These are phyloP conservation scores for Xestia rhomboidea DNA, from an alignment of 2,888 invertebrate species.

Conservation along the genomic window DNA sequence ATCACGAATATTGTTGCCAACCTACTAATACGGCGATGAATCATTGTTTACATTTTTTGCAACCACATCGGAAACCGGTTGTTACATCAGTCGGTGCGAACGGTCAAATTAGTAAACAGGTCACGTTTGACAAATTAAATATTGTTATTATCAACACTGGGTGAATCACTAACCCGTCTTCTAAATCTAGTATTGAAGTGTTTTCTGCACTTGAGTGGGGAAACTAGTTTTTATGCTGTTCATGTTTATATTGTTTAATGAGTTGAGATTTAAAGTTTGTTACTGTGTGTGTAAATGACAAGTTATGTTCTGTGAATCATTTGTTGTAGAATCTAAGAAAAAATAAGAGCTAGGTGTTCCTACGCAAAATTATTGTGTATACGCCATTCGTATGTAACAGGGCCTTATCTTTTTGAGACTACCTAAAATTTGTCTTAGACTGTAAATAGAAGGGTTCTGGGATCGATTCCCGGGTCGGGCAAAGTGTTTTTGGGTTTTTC, in stretches of 20 bases:
- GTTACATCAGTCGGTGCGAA: constrained; percentile 46
- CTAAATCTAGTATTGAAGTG: constrained; percentile 20
- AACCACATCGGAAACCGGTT: constrained; percentile 48
- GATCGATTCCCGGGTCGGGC: too few species aligned
- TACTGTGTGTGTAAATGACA: background rate
- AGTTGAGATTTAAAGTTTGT: background rate
- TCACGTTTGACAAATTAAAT: constrained; percentile 57
- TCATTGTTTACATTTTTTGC: constrained; percentile 70
- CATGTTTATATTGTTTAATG: background rate
- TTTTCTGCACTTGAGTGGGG: constrained; percentile 12
- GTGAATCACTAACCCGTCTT: constrained; percentile 62
- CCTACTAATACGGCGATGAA: constrained; percentile 41
- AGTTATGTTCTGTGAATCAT: background rate
- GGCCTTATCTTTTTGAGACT: background rate
- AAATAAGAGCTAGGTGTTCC: background rate
- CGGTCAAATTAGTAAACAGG: constrained; percentile 52
- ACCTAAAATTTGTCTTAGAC: background rate
- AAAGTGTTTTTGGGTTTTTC: too few species aligned
- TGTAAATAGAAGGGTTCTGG: background rate
- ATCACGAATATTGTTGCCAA: constrained; percentile 46
- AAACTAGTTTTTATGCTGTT: background rate
- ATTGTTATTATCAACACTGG: constrained; percentile 12
- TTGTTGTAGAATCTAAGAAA: background rate
- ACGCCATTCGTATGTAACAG: background rate
- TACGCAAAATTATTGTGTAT: background rate